Evolutionary conservation across 2,113 vertebrate genomes (phyloP).

Genomic region (Larimichthys polyactis): DNA sequence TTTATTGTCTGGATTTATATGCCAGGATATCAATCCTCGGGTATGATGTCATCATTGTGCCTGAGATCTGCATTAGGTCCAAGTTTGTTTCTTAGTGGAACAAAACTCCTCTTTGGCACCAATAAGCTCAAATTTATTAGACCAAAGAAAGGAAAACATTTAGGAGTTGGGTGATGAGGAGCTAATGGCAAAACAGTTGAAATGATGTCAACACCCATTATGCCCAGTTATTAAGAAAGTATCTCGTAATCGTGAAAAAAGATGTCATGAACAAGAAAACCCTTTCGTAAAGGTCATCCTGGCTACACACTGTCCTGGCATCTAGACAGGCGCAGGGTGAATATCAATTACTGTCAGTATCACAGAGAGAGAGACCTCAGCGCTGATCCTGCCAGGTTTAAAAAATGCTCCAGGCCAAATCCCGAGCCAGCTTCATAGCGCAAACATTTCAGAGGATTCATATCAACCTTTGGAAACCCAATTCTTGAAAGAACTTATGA

Average conservation of each 20-base stretch:
- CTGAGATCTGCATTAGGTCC: background rate
- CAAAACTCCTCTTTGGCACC: slow-evolving; percentile 20
- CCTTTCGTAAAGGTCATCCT: slow-evolving; percentile 36
- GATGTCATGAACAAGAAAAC: slow-evolving; percentile 8
- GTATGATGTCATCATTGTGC: background rate
- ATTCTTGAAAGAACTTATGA: background rate
- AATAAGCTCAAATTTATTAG: slow-evolving; percentile 1
- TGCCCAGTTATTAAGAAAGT: slow-evolving; percentile 15
- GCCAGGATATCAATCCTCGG: background rate
- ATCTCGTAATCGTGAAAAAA: slow-evolving; percentile 30
- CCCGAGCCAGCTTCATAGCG: slow-evolving; percentile 1
- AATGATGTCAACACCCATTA: slow-evolving; percentile 14
- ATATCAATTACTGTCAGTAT: slow-evolving; percentile 45
- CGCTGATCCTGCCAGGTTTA: slow-evolving; percentile 24
- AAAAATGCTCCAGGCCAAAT: slow-evolving; percentile 36
- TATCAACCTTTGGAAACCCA: slow-evolving; percentile 11
- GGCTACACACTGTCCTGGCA: slow-evolving; percentile 29
- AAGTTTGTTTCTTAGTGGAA: background rate
- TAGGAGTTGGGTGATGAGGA: background rate
- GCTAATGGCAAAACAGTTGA: slow-evolving; percentile 18
- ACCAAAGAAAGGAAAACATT: background rate
- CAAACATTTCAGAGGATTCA: slow-evolving; percentile 15
- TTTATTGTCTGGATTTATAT: background rate
- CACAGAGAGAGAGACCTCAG: slow-evolving; percentile 18
- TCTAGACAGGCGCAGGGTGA: slow-evolving; percentile 5